Percentiles rank a stretch among this genome's conserved stretches.
phyloP scores from a whole-genome alignment of 2,113 vertebrate species.

The Centropristis striata region DNA sequence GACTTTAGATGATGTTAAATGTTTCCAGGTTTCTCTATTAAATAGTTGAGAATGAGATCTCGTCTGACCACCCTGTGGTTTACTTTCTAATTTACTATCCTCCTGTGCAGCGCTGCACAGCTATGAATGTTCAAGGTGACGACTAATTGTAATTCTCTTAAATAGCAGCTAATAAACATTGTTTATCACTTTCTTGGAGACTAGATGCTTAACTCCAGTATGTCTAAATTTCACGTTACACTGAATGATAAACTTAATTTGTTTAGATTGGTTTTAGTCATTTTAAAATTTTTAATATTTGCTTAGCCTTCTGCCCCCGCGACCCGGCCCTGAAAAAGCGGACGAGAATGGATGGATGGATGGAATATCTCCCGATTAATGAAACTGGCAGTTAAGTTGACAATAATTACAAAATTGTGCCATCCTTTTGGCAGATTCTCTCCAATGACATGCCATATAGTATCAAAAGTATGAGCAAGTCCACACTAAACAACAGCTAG shows the following conservation, averaged over 20 bases:
- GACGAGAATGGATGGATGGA: too few relatives aligned
- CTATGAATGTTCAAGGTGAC: not conserved
- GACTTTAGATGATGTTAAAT: conserved; percentile 9
- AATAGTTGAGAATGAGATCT: conserved; percentile 7
- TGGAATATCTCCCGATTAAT: too few relatives aligned
- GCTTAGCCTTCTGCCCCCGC: too few relatives aligned
- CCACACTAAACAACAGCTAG: too few relatives aligned
- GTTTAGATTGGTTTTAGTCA: not conserved
- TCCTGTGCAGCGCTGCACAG: too few relatives aligned
- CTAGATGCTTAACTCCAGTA: not conserved
- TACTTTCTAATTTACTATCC: too few relatives aligned
- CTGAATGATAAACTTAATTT: not conserved
- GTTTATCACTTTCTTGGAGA: not conserved
- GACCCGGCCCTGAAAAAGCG: too few relatives aligned
- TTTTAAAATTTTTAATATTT: not conserved
- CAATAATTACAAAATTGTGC: not conserved
- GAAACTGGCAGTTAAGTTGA: too few relatives aligned
- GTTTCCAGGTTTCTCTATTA: conserved; percentile 1
- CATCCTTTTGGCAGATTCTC: not conserved
- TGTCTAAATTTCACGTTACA: not conserved
- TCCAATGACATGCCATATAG: not conserved
- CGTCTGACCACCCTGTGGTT: not conserved
- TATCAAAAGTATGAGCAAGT: not conserved
- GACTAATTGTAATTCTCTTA: not conserved
- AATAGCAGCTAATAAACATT: not conserved